Evolutionary conservation across 2,797 vertebrate genomes (phyloP).

Genomic region (Macroramphosus scolopax): DNA sequence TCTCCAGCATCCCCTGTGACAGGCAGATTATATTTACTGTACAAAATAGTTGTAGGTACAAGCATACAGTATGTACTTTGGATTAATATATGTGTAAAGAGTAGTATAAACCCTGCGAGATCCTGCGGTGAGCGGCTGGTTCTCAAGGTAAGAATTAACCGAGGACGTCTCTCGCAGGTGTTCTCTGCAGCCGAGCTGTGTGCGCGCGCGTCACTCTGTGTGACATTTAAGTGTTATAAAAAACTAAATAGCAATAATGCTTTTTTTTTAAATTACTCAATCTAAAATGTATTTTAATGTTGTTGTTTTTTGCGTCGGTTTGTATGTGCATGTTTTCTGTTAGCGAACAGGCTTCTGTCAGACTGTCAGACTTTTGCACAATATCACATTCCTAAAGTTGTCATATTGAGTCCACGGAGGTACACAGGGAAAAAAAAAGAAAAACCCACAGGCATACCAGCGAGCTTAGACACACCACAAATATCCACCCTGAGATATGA

Average conservation of each 20-base stretch:
- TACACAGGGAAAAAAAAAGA: conserved; percentile 29
- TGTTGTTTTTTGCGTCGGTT: conserved; percentile 4
- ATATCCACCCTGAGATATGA: conserved; percentile 59
- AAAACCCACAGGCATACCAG: conserved; percentile 57
- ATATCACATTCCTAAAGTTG: conserved; percentile 64
- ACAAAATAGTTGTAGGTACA: conserved; percentile 72
- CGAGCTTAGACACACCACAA: conserved; percentile 56
- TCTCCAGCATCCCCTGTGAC: conserved; percentile 63
- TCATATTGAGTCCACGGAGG: conserved; percentile 57
- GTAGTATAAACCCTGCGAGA: conserved; percentile 64
- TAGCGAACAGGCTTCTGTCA: conserved; percentile 24
- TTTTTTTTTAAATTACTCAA: conserved; percentile 29
- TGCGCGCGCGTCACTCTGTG: conserved; percentile 14
- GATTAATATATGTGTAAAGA: conserved; percentile 75
- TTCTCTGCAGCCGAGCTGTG: conserved; percentile 29
- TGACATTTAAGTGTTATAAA: conserved; percentile 51
- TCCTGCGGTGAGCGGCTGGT: conserved; percentile 61
- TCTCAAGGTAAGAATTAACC: conserved; percentile 66
- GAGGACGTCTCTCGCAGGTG: conserved; percentile 63
- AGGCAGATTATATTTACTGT: conserved; percentile 67
- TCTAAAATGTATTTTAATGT: conserved; percentile 15
- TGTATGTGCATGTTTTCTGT: conserved; percentile 15
- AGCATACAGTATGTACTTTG: conserved; percentile 72
- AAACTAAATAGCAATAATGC: conserved; percentile 50
- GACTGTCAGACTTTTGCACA: conserved; percentile 54